Percentiles rank a stretch among this genome's conserved stretches.
Evolutionary conservation across 2,113 vertebrate genomes (phyloP).

Genomic region (Cephalopholis sonnerati): DNA sequence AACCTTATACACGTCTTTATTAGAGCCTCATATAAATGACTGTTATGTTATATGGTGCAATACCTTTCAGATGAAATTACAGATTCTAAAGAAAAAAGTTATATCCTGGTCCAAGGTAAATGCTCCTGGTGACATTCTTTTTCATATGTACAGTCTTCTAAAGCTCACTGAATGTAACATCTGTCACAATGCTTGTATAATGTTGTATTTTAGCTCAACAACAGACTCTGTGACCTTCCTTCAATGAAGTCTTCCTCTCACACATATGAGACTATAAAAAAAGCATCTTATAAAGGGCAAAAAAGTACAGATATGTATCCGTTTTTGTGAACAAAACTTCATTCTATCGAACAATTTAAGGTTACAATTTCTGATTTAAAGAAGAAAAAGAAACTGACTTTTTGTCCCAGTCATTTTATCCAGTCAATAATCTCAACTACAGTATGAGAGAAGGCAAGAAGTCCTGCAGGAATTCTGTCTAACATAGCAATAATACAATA

Average conservation of each 20-base stretch:
- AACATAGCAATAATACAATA: constrained; percentile 51
- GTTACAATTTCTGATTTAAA: neutral
- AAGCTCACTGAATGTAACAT: too few relatives aligned
- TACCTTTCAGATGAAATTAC: neutral
- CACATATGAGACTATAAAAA: too few relatives aligned
- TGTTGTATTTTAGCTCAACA: too few relatives aligned
- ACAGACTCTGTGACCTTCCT: too few relatives aligned
- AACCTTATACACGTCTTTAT: neutral
- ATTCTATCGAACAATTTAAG: neutral
- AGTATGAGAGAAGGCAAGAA: neutral
- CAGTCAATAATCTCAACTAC: constrained; percentile 8
- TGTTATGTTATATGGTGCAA: neutral
- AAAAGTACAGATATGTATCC: too few relatives aligned
- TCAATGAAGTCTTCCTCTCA: too few relatives aligned
- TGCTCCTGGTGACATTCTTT: too few relatives aligned
- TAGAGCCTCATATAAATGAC: neutral
- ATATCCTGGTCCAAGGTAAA: too few relatives aligned
- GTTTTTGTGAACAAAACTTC: too few relatives aligned
- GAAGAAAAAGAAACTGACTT: neutral
- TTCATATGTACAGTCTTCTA: too few relatives aligned
- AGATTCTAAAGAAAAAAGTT: neutral
- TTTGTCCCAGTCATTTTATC: neutral
- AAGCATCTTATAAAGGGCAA: too few relatives aligned
- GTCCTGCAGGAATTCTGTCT: constrained; percentile 34
- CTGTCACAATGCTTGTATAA: too few relatives aligned